A percentile compares a stretch with the other conserved stretches of the same genome.
Conservation (phyloP, 1,140 invertebrate genomes). For the Cotesia chilonis region DNA sequence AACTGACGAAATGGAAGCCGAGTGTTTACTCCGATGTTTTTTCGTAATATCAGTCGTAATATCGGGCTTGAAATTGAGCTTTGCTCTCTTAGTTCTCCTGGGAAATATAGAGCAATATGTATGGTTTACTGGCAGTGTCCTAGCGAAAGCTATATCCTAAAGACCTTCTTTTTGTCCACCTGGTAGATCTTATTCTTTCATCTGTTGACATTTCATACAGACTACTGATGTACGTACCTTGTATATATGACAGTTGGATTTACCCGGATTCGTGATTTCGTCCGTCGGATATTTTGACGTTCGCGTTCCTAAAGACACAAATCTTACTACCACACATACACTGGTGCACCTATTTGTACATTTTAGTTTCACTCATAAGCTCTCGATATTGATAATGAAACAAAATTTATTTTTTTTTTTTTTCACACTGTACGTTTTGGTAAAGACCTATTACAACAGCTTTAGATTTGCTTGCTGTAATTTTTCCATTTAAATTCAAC, state of each 20-base stretch:
- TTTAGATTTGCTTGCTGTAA: too few species aligned
- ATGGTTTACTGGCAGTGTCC: slow-evolving; percentile 14
- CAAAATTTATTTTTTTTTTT: too few species aligned
- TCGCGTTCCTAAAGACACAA: neutral
- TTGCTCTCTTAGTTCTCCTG: slow-evolving; percentile 44
- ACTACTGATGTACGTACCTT: slow-evolving; percentile 20
- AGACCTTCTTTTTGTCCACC: slow-evolving; percentile 22
- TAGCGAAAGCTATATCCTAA: slow-evolving; percentile 3
- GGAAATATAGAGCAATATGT: slow-evolving; percentile 54
- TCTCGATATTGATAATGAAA: too few species aligned
- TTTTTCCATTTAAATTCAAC: too few species aligned
- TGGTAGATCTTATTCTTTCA: slow-evolving; percentile 34
- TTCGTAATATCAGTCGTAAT: slow-evolving; percentile 41
- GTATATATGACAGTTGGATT: slow-evolving; percentile 22
- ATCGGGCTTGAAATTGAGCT: slow-evolving; percentile 51
- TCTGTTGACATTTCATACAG: slow-evolving; percentile 18
- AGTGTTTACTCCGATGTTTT: slow-evolving; percentile 29
- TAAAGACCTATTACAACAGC: too few species aligned
- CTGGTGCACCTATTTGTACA: too few species aligned
- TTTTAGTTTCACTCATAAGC: too few species aligned
- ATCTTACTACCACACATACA: neutral
- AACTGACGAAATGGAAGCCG: slow-evolving; percentile 36
- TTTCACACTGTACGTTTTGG: too few species aligned
- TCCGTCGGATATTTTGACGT: slow-evolving; percentile 24
- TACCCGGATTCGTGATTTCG: neutral